Evolutionary conservation across 1,140 invertebrate species (phyloP).

Genomic region (Drosophila nasuta): DNA sequence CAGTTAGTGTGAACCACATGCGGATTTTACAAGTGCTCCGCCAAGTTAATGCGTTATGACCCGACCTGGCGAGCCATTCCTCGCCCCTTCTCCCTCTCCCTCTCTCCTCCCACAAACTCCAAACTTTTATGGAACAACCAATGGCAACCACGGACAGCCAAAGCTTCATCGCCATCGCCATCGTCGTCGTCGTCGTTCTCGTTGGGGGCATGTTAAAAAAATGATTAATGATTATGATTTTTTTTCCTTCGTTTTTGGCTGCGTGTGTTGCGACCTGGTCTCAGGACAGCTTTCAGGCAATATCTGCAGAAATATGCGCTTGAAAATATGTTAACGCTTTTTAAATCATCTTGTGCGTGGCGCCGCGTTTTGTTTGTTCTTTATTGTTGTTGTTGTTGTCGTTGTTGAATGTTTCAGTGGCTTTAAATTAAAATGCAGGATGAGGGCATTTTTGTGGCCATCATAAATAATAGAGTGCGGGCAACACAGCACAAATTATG

Average conservation of each 20-base stretch:
- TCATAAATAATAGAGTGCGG: constrained; percentile 43
- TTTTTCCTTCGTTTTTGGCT: constrained; percentile 49
- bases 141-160: constrained; percentile 16
- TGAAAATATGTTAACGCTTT: constrained; percentile 79
- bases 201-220: constrained; percentile 63
- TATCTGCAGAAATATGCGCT: constrained; percentile 35
- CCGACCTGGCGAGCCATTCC: constrained; percentile 8
- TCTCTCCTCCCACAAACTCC: neutral
- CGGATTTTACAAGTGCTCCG: constrained; percentile 56
- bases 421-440: constrained; percentile 38
- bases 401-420: constrained; percentile 22
- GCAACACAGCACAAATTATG: neutral
- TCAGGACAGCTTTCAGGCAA: neutral
- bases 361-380: neutral
- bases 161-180: too few relatives aligned
- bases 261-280: constrained; percentile 51
- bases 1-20: constrained; percentile 57
- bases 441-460: constrained; percentile 20
- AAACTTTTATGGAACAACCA: constrained; percentile 54
- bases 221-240: constrained; percentile 76
- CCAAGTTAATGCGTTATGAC: constrained; percentile 75
- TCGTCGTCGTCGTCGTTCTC: constrained; percentile 17
- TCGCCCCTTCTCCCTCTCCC: neutral
- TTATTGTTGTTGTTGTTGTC: neutral
- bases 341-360: constrained; percentile 67